Conservation (phyloP, 1,140 invertebrate species). For the Maconellicoccus hirsutus region DNA sequence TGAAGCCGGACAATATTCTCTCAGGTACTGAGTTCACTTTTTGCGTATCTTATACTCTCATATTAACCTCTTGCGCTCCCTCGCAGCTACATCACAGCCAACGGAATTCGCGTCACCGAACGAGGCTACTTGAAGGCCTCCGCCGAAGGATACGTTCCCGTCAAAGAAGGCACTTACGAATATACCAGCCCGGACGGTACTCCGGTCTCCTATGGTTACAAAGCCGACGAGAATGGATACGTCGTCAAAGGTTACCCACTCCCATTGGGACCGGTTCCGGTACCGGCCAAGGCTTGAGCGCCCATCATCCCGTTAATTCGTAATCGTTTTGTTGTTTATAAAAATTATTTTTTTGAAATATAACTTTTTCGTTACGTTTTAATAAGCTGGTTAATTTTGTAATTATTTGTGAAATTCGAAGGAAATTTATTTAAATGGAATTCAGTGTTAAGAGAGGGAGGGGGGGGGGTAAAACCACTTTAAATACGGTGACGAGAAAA, state of each 20-base stretch:
- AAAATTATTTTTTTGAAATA: too few relatives aligned
- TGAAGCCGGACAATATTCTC: background rate
- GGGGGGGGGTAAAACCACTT: too few relatives aligned
- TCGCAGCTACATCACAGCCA: constrained; percentile 17
- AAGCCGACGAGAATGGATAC: constrained; percentile 67
- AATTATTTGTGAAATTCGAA: too few relatives aligned
- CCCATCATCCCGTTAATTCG: too few relatives aligned
- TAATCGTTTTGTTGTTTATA: too few relatives aligned
- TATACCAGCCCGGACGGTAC: constrained; percentile 52
- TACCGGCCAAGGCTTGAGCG: background rate
- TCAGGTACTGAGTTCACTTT: background rate
- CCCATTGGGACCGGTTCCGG: constrained; percentile 4
- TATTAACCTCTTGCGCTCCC: background rate
- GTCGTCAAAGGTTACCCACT: constrained; percentile 35
- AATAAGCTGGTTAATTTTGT: too few relatives aligned
- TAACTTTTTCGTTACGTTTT: too few relatives aligned
- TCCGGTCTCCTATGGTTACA: constrained; percentile 49
- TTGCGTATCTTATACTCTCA: background rate
- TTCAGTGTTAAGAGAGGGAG: too few relatives aligned
- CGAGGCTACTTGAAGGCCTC: background rate
- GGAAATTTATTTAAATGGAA: too few relatives aligned
- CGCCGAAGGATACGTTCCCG: constrained; percentile 35
- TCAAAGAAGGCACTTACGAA: constrained; percentile 48
- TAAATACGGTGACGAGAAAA: too few relatives aligned
- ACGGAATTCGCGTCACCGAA: constrained; percentile 19